phyloP scores from a whole-genome alignment of 2,113 vertebrate species.

The Egretta garzetta region DNA sequence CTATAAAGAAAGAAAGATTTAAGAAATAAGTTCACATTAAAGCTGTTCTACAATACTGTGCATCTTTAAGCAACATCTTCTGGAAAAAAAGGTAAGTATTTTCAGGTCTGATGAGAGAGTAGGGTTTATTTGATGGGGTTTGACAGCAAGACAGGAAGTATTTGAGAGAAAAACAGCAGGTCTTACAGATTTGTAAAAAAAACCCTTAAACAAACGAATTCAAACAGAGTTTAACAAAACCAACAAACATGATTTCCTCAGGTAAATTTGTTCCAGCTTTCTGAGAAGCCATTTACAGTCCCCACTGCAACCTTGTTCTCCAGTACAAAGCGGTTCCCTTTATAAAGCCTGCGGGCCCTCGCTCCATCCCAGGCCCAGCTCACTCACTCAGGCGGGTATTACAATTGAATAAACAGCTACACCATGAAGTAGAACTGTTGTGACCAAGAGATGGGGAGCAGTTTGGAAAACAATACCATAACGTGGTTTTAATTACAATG shows the following conservation, averaged over 20 bases:
- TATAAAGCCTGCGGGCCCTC: neutral
- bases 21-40: constrained; percentile 47
- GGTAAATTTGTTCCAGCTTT: neutral
- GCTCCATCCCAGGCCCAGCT: neutral
- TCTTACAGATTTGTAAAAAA: neutral
- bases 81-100: neutral
- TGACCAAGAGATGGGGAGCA: neutral
- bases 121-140: neutral
- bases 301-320: neutral
- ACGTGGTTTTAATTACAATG: neutral
- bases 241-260: neutral
- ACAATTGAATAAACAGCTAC: neutral
- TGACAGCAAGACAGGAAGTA: neutral
- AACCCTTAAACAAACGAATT: neutral
- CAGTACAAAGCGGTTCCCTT: neutral
- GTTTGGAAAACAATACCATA: neutral
- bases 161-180: neutral
- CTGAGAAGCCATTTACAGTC: neutral
- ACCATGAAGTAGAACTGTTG: neutral
- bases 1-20: constrained; percentile 78
- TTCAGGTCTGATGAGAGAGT: neutral
- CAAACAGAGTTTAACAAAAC: neutral
- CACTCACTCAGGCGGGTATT: neutral
- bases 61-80: neutral
- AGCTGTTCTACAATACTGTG: neutral